Conservation (phyloP, 2,797 vertebrate genomes). For the Bradypodion ventrale region DNA sequence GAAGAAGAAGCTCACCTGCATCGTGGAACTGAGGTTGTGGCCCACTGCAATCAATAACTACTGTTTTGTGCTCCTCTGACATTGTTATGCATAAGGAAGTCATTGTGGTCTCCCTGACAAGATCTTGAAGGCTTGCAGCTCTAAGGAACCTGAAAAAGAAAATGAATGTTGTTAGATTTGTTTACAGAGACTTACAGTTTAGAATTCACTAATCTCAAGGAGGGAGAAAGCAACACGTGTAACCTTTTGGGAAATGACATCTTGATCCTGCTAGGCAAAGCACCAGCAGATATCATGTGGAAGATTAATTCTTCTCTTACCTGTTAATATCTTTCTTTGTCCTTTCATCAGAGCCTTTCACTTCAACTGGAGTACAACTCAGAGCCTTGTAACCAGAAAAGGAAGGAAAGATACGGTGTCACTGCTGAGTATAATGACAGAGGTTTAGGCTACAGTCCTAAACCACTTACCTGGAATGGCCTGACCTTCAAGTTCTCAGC, state of each 20-base stretch:
- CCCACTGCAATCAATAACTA: constrained; percentile 85
- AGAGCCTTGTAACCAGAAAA: constrained; percentile 81
- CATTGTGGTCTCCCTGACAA: constrained; percentile 90
- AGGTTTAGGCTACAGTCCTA: background rate
- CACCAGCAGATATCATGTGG: constrained; percentile 6
- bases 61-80: constrained; percentile 80
- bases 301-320: constrained; percentile 74
- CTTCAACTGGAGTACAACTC: constrained; percentile 89
- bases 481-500: background rate
- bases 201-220: too few relatives aligned
- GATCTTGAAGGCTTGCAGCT: constrained; percentile 90
- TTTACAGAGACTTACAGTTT: too few relatives aligned
- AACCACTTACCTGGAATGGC: background rate
- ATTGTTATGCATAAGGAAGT: constrained; percentile 87
- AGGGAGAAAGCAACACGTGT: too few relatives aligned
- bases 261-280: background rate
- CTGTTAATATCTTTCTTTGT: constrained; percentile 88
- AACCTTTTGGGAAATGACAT: too few relatives aligned
- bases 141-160: constrained; percentile 87
- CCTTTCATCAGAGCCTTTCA: constrained; percentile 84
- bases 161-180: background rate
- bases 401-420: background rate
- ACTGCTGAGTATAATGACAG: background rate
- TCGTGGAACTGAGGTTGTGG: constrained; percentile 82
- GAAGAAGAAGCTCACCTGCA: constrained; percentile 84